These are phyloP conservation scores for Sebastes umbrosus DNA, from an alignment of 2,797 vertebrate genomes.

Conservation along the genomic window DNA sequence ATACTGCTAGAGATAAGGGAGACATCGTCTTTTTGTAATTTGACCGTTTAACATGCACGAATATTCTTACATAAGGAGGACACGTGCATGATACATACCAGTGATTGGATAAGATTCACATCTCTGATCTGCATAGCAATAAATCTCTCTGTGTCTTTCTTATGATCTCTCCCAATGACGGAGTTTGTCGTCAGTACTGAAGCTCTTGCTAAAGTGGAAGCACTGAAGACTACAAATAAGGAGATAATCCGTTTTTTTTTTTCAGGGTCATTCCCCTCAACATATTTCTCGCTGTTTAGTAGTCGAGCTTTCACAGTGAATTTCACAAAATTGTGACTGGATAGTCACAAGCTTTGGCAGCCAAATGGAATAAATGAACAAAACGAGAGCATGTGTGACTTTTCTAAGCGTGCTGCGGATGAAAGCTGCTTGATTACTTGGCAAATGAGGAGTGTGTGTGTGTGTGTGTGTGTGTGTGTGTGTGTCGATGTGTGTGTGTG, in stretches of 20 bases:
- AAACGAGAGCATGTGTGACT: constrained; percentile 19
- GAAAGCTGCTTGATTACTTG: constrained; percentile 36
- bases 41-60: background rate
- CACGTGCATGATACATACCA: background rate
- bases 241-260: background rate
- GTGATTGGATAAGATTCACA: background rate
- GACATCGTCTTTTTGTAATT: background rate
- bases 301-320: constrained; percentile 1
- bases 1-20: background rate
- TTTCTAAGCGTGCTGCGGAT: background rate
- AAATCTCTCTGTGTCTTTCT: background rate
- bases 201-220: background rate
- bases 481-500: background rate
- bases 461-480: background rate
- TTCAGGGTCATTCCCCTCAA: background rate
- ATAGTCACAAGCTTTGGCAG: constrained; percentile 3
- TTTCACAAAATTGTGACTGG: constrained; percentile 12
- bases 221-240: background rate
- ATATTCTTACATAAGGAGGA: background rate
- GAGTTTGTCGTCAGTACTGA: background rate
- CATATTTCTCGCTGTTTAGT: constrained; percentile 3
- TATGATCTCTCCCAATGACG: background rate
- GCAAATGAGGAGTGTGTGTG: constrained; percentile 16
- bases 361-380: constrained; percentile 18
- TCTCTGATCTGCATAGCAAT: background rate